phyloP scores from a whole-genome alignment of 2,888 invertebrate genomes.

The Brenthis hecate region DNA sequence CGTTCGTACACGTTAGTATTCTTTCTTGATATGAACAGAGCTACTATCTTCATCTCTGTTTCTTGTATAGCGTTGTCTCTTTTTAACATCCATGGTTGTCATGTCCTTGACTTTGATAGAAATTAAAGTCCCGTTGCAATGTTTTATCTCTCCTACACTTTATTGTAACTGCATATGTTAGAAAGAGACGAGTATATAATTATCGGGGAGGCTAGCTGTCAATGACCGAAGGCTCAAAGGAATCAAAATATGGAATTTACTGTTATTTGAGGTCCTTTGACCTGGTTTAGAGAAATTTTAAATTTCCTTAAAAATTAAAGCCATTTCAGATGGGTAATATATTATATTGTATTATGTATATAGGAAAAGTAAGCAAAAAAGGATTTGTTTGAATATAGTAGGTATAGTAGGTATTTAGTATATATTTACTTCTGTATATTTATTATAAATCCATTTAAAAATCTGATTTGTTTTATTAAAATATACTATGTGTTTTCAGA shows the following conservation, averaged over 20 bases:
- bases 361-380: too few species aligned
- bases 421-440: too few species aligned
- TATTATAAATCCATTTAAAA: too few species aligned
- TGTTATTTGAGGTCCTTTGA: constrained; percentile 63
- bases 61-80: constrained; percentile 49
- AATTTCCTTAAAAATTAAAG: constrained; percentile 1
- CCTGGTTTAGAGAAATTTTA: constrained; percentile 38
- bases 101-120: constrained; percentile 74
- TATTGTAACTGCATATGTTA: constrained; percentile 35
- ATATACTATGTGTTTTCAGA: too few species aligned
- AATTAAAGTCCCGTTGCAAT: constrained; percentile 70
- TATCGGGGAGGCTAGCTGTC: constrained; percentile 67
- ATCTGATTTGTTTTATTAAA: too few species aligned
- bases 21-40: constrained; percentile 59
- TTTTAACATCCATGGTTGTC: constrained; percentile 35
- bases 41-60: constrained; percentile 50
- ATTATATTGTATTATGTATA: too few species aligned
- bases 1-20: constrained; percentile 52
- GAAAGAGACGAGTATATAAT: constrained; percentile 56
- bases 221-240: constrained; percentile 73
- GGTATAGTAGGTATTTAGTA: too few species aligned
- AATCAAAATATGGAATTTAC: constrained; percentile 63
- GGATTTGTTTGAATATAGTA: too few species aligned
- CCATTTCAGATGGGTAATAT: too few species aligned
- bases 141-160: constrained; percentile 51